Evolutionary conservation across 35 echinoderm and acorn worm genomes (phyloP), one percentile per base, ranked within the genome.

Genomic region (Eucidaris tribuloides): DNA sequence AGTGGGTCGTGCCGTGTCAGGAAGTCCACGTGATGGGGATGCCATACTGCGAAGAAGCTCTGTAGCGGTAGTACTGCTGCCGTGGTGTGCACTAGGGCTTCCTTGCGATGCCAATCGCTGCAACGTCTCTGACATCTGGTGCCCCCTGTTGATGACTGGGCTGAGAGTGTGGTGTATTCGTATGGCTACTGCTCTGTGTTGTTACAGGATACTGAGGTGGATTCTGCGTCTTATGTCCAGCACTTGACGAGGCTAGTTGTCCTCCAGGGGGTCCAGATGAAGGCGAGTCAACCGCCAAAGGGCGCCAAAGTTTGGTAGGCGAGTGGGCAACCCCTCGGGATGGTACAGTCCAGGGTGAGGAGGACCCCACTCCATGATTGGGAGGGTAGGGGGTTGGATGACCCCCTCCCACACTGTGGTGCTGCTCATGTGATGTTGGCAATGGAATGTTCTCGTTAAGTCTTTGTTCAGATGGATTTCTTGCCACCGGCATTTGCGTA

Each of bases 1-100:
- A 74, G 34, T 35, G 1, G 68, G 68, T 32, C 36, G 38, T 14
- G 41, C 13, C 19, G 68, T 7, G 25, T 74, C 37, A 6, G 34
- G 2, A 15, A 36, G 35, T 41, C 36, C 41, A n/a, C 33, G 28
- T 29, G 65, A 3, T 20, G 68, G 68, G 25, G 68, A 74, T 20
- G 68, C 68, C 68, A 74, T 74, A 36, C 68, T 74, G 34, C 68
- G 68, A 22, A 74, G 37, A 20, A 74, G 68, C n/a, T 74, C 68
- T 74, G 68, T 74, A 24, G 68, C 68, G 18, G 68, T 74, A 74
- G 68, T 74, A 74, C 68, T 74, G 68, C 68, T 74, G n/a, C 68
- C 68, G 44, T 74, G 68, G 20, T 74, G 68, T 5, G 68, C 68
- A 18, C 44, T 74, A 22, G 68, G 68, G 23, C 68, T 74, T 22